Conservation (phyloP, 2,797 vertebrate species). For the Rhinichthys osculus region DNA sequence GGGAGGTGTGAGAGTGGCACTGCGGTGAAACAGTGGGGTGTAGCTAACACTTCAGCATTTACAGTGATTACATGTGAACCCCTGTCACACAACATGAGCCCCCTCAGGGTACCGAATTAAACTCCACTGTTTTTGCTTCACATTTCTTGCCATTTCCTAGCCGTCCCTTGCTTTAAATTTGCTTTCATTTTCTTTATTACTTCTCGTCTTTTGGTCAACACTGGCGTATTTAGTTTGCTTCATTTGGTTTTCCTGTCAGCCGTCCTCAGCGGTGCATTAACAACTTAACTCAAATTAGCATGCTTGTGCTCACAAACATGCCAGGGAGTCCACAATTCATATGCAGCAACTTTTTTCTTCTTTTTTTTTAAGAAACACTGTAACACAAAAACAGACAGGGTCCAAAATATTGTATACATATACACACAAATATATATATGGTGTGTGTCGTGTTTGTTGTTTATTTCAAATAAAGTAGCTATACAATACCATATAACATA, state of each 20-base stretch:
- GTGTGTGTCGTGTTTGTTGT: no score
- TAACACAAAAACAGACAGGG: neutral
- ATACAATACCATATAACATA: no score
- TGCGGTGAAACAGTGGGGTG: conserved; percentile 44
- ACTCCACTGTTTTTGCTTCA: conserved; percentile 81
- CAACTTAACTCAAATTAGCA: conserved; percentile 74
- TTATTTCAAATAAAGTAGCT: no score
- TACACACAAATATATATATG: no score
- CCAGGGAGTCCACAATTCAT: conserved; percentile 8
- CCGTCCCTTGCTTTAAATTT: conserved; percentile 62
- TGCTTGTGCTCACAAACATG: conserved; percentile 64
- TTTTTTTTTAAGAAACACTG: neutral
- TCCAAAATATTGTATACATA: neutral
- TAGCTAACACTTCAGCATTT: conserved; percentile 49
- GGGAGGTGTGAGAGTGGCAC: conserved; percentile 68
- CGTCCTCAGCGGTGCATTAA: conserved; percentile 73
- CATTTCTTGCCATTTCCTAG: conserved; percentile 69
- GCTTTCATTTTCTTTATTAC: conserved; percentile 39
- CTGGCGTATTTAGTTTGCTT: conserved; percentile 70
- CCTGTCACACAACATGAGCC: conserved; percentile 80
- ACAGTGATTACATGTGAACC: conserved; percentile 82
- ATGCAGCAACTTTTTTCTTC: neutral
- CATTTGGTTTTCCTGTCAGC: conserved; percentile 73
- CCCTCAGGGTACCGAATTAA: conserved; percentile 82
- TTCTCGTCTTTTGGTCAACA: conserved; percentile 54